Evolutionary conservation across 2,113 vertebrate genomes (phyloP).

Genomic region (Turdus rufiventris): DNA sequence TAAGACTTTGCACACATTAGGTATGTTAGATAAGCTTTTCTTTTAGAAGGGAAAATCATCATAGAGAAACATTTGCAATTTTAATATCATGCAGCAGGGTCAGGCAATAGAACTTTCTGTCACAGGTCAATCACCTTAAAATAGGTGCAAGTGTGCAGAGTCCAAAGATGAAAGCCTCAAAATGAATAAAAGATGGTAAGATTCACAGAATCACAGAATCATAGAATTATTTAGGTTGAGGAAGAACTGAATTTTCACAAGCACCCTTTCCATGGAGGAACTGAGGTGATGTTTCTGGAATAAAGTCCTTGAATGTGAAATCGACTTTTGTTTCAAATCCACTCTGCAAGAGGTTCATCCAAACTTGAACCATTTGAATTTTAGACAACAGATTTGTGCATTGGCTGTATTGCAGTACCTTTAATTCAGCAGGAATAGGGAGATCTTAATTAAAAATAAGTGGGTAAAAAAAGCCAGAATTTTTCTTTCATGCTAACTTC

Average conservation of each 20-base stretch:
- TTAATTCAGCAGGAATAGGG: not conserved
- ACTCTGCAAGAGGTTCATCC: not conserved
- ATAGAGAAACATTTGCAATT: not conserved
- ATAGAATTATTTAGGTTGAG: not conserved
- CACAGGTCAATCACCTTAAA: not conserved
- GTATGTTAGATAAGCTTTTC: not conserved
- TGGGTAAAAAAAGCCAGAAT: rapidly evolving
- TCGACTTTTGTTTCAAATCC: not conserved
- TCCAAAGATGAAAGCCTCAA: not conserved
- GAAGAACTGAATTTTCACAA: not conserved
- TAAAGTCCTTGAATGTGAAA: not conserved
- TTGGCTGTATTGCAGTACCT: not conserved
- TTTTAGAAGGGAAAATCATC: not conserved
- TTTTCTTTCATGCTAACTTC: not conserved
- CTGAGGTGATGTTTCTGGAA: not conserved
- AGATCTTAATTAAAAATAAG: not conserved
- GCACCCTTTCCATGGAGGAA: not conserved
- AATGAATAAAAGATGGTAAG: not conserved
- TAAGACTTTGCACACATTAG: not conserved
- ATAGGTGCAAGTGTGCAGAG: not conserved
- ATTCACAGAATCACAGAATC: not conserved
- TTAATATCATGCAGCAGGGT: not conserved
- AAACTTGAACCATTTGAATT: not conserved
- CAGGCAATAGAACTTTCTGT: not conserved
- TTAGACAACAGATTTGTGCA: not conserved